Conservation (phyloP, 2,113 vertebrate genomes). For the Cacatua alba region DNA sequence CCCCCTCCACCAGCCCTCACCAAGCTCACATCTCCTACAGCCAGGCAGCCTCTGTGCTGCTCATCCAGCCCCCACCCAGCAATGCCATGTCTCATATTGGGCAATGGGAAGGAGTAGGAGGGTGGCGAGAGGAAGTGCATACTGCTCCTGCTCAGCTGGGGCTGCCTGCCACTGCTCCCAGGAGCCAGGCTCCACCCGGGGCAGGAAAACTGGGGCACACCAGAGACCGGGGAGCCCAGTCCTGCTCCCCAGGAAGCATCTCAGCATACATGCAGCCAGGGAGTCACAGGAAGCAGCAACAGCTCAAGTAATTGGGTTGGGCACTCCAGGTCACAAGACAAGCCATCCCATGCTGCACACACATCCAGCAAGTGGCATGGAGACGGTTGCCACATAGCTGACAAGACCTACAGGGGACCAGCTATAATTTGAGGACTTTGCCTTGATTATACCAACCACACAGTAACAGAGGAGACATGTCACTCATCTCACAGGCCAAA, state of each 20-base stretch:
- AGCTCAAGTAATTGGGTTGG: neutral
- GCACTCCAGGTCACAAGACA: conserved; percentile 29
- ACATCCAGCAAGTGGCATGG: neutral
- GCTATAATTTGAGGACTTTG: accelerated
- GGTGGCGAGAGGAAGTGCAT: accelerated
- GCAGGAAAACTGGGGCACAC: neutral
- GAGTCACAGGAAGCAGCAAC: neutral
- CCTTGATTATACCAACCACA: accelerated
- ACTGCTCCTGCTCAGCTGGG: neutral
- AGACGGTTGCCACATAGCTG: neutral
- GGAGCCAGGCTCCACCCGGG: neutral
- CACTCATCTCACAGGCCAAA: neutral
- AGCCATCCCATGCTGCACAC: neutral
- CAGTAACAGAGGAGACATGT: neutral
- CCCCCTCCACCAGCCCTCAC: neutral
- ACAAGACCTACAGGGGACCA: neutral
- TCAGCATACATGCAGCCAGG: accelerated
- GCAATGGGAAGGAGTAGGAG: neutral
- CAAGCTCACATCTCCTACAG: neutral
- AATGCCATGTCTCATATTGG: neutral
- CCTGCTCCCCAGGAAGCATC: neutral
- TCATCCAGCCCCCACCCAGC: neutral
- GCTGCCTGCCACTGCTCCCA: neutral
- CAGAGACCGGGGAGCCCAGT: neutral
- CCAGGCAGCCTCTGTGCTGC: neutral